A percentile compares a stretch with the other conserved stretches of the same genome.
phyloP scores from a whole-genome alignment of 2,888 invertebrate species.

The Lissocephala sabroskyi region DNA sequence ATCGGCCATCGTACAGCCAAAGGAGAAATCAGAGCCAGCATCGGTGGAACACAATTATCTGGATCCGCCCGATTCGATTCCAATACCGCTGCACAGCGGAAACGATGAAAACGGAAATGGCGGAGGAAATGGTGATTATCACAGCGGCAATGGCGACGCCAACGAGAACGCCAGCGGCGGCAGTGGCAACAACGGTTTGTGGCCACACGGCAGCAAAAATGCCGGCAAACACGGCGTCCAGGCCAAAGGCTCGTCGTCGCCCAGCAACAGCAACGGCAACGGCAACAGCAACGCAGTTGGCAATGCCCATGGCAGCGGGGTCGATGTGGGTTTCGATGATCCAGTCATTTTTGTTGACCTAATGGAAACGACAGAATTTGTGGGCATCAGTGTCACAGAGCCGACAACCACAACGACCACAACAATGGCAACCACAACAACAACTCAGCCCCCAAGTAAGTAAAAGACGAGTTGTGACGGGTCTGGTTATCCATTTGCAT shows the following conservation, averaged over 20 bases:
- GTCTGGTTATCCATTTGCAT: constrained; percentile 6
- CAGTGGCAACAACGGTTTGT: constrained; percentile 16
- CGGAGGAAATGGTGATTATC: constrained; percentile 72
- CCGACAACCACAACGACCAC: constrained; percentile 64
- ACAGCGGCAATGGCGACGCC: constrained; percentile 47
- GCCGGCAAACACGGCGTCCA: constrained; percentile 21
- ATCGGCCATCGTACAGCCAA: constrained; percentile 48
- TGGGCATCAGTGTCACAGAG: constrained; percentile 72
- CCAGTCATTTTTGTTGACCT: constrained; percentile 70
- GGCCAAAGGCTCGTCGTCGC: constrained; percentile 1
- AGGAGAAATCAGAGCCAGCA: constrained; percentile 68
- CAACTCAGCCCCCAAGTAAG: constrained; percentile 76
- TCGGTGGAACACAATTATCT: constrained; percentile 72
- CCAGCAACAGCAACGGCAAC: constrained; percentile 2
- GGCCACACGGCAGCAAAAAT: constrained; percentile 18
- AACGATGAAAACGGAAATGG: constrained; percentile 72
- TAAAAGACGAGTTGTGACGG: too few relatives aligned
- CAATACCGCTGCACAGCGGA: constrained; percentile 71
- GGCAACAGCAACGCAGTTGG: constrained; percentile 4
- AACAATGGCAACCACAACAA: constrained; percentile 77
- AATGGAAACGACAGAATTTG: constrained; percentile 74
- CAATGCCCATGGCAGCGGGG: constrained; percentile 17
- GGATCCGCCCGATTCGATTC: constrained; percentile 71
- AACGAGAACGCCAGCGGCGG: constrained; percentile 25
- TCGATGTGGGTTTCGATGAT: constrained; percentile 68